These are phyloP conservation scores for Drosophila anomalipes DNA, from an alignment of 2,888 invertebrate species.

Conservation along the genomic window DNA sequence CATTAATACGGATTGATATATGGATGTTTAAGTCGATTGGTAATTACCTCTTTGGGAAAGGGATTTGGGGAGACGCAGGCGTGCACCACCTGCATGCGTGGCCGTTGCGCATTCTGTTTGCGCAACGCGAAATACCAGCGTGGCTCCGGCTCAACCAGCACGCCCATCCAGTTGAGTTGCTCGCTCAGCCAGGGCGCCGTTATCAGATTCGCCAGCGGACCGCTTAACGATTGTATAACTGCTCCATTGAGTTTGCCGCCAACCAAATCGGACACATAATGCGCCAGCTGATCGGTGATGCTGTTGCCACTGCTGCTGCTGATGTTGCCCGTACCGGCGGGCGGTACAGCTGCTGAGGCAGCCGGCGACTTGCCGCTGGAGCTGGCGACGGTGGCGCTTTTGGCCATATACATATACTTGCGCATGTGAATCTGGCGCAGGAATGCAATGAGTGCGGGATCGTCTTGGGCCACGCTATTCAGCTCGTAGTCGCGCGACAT, in stretches of 20 bases:
- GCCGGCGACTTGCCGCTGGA: conserved; percentile 51
- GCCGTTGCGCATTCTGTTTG: conserved; percentile 87
- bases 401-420: conserved; percentile 83
- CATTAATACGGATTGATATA: not conserved
- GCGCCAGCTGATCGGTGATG: conserved; percentile 82
- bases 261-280: conserved; percentile 83
- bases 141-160: conserved; percentile 91
- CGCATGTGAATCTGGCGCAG: conserved; percentile 90
- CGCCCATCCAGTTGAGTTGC: conserved; percentile 90
- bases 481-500: conserved; percentile 93
- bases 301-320: conserved; percentile 33
- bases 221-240: conserved; percentile 89
- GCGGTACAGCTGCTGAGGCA: conserved; percentile 38
- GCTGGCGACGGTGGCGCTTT: conserved; percentile 34
- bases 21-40: not conserved
- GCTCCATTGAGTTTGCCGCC: conserved; percentile 87
- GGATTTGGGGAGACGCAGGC: conserved; percentile 92
- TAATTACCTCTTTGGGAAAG: conserved; percentile 90
- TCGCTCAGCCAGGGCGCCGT: conserved; percentile 91
- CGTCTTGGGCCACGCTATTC: conserved; percentile 90
- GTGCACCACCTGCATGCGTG: conserved; percentile 89
- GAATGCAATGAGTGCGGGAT: conserved; percentile 90
- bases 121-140: conserved; percentile 90
- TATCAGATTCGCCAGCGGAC: conserved; percentile 87
- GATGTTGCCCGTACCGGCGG: conserved; percentile 43